phyloP scores from a whole-genome alignment of 2,797 vertebrate species.

The Ispidina lecontei region DNA sequence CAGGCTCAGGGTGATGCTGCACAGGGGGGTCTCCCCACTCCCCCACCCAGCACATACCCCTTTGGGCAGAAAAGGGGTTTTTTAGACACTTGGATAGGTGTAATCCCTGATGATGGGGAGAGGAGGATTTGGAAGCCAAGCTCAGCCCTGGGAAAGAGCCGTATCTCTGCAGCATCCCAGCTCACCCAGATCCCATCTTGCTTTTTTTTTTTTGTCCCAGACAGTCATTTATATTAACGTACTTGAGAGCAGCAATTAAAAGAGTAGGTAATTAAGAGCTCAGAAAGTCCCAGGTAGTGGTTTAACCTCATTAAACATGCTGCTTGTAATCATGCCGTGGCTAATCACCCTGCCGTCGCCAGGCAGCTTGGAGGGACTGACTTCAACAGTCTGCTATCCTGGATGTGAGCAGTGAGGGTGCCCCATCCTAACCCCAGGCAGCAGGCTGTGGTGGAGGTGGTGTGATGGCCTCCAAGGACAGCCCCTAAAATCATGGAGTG shows the following conservation, averaged over 20 bases:
- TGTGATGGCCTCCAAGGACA: background rate
- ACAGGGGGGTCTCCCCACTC: background rate
- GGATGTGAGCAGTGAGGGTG: background rate
- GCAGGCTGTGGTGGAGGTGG: background rate
- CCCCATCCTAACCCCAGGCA: background rate
- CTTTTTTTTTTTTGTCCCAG: background rate
- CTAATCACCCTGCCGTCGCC: background rate
- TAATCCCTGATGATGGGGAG: background rate
- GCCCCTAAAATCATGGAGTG: background rate
- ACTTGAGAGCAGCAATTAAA: conserved; percentile 58
- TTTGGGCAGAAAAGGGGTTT: background rate
- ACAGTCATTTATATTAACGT: conserved; percentile 52
- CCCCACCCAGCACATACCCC: background rate
- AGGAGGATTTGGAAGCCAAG: background rate
- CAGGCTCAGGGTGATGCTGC: background rate
- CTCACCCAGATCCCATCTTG: background rate
- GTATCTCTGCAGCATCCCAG: background rate
- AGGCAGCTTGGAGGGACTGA: background rate
- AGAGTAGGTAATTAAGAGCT: conserved; percentile 53
- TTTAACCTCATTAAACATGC: conserved; percentile 50
- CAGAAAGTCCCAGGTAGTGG: conserved; percentile 37
- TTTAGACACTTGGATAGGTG: background rate
- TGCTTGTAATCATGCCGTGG: background rate
- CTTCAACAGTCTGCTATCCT: background rate
- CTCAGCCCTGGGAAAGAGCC: background rate